A percentile compares a stretch with the other conserved stretches of the same genome.
Evolutionary conservation across 2,888 invertebrate species (phyloP).

Genomic region (Macropis europaea): DNA sequence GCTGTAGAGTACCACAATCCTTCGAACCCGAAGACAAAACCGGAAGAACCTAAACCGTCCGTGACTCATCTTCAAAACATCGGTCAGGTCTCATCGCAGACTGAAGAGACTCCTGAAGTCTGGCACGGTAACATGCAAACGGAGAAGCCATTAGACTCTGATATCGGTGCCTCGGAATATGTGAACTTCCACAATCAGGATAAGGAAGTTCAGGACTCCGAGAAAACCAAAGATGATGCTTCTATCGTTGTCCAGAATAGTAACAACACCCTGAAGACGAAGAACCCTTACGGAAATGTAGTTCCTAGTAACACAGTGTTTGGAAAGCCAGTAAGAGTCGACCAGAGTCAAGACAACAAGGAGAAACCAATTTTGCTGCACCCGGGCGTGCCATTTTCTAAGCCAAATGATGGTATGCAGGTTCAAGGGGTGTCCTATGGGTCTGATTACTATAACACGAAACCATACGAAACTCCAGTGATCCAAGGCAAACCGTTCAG

Average conservation of each 20-base stretch:
- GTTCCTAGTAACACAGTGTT: conserved; percentile 56
- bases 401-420: conserved; percentile 33
- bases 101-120: conserved; percentile 37
- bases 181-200: conserved; percentile 54
- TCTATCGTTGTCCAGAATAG: background rate
- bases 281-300: conserved; percentile 42
- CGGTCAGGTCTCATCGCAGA: background rate
- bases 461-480: conserved; percentile 60
- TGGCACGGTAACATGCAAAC: conserved; percentile 49
- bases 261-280: conserved; percentile 20
- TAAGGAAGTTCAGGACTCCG: conserved; percentile 1
- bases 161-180: conserved; percentile 66
- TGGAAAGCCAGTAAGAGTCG: conserved; percentile 62
- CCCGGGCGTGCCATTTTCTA: conserved; percentile 36
- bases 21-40: conserved; percentile 62
- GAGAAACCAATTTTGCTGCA: conserved; percentile 44
- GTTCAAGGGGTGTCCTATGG: conserved; percentile 36
- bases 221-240: background rate
- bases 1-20: conserved; percentile 73
- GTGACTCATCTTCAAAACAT: conserved; percentile 22
- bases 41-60: conserved; percentile 46
- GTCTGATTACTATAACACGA: conserved; percentile 51
- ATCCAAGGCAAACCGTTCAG: conserved; percentile 65
- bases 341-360: conserved; percentile 47
- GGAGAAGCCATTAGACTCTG: conserved; percentile 61